Evolutionary conservation across 2,797 vertebrate genomes (phyloP).

Genomic region (Etheostoma nigrum): DNA sequence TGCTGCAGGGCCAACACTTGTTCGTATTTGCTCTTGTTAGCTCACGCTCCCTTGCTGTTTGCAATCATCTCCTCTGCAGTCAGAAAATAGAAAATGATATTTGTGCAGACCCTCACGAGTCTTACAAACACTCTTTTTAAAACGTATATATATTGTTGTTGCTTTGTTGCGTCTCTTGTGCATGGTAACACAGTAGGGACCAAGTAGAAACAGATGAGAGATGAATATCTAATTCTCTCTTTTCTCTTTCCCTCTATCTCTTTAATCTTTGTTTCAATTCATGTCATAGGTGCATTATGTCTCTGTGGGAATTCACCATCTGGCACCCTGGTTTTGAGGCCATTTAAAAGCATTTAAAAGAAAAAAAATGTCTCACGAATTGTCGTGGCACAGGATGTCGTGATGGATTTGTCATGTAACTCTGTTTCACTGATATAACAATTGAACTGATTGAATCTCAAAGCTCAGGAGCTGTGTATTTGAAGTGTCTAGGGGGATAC

Average conservation of each 20-base stretch:
- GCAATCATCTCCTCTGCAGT: background rate
- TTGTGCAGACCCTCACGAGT: background rate
- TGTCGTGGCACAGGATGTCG: constrained; percentile 3
- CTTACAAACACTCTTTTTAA: background rate
- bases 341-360: constrained; percentile 31
- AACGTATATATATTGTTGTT: background rate
- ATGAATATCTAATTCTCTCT: background rate
- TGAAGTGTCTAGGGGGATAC: background rate
- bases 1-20: background rate
- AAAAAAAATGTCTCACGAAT: constrained; percentile 19
- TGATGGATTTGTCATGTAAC: constrained; percentile 23
- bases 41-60: background rate
- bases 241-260: background rate
- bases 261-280: constrained; percentile 37
- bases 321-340: constrained; percentile 46
- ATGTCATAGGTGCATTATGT: constrained; percentile 40
- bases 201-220: constrained; percentile 12
- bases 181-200: background rate
- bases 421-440: background rate
- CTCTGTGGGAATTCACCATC: constrained; percentile 56
- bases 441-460: constrained; percentile 2
- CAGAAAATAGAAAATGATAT: background rate
- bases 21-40: constrained; percentile 1
- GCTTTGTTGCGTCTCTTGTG: background rate
- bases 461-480: background rate